A percentile compares a stretch with the other conserved stretches of the same genome.
These are phyloP conservation scores for Myanophis thanlyinensis DNA, from an alignment of 2,113 vertebrate genomes.

Conservation along the genomic window DNA sequence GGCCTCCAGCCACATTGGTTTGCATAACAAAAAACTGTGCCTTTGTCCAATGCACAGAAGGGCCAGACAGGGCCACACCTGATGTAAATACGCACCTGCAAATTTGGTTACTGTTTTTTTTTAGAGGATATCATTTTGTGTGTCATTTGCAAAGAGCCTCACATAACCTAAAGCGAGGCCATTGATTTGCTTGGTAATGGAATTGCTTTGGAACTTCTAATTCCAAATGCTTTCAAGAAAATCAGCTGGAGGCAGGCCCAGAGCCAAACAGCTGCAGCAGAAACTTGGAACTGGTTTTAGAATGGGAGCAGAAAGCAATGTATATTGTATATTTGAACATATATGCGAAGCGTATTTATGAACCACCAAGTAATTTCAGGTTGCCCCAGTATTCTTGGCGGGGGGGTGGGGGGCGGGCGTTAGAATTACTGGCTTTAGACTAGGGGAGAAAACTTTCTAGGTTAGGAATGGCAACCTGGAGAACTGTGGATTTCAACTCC, in stretches of 20 bases:
- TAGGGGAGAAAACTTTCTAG: not conserved
- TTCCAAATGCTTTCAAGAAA: not conserved
- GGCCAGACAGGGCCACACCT: not conserved
- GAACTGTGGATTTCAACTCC: not conserved
- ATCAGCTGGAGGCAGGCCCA: not conserved
- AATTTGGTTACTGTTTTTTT: not conserved
- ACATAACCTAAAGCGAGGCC: accelerated
- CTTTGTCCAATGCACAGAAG: not conserved
- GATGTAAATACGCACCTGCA: not conserved
- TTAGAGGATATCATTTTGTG: not conserved
- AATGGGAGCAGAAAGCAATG: not conserved
- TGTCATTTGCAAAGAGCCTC: not conserved
- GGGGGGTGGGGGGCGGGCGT: no score
- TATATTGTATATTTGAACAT: not conserved
- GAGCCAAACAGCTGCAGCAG: not conserved
- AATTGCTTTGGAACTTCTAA: not conserved
- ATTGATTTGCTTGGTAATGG: not conserved
- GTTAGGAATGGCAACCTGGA: not conserved
- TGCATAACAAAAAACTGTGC: not conserved
- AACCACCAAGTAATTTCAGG: not conserved
- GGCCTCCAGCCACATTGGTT: not conserved
- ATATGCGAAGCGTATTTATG: not conserved
- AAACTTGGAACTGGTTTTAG: not conserved
- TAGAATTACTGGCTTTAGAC: not conserved
- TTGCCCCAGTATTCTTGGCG: not conserved